Evolutionary conservation across 1,140 invertebrate genomes (phyloP).

Genomic region (Tetramorium simillimum): DNA sequence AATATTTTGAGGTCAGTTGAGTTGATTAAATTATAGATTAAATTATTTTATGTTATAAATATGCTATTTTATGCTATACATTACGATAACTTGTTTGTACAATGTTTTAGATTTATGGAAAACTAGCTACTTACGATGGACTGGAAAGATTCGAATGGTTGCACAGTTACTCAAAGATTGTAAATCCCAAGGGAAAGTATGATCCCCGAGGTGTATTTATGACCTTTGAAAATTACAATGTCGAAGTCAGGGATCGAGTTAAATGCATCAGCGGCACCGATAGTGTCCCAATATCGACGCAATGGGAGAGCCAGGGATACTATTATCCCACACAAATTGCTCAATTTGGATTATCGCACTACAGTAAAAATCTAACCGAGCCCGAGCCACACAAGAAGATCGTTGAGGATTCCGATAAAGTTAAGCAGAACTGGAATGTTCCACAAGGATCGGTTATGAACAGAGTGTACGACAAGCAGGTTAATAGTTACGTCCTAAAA

Average conservation of each 20-base stretch:
- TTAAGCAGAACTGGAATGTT: conserved; percentile 88
- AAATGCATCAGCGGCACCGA: conserved; percentile 97
- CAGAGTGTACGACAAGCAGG: conserved; percentile 87
- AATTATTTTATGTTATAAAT: too few relatives aligned
- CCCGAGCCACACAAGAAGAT: conserved; percentile 89
- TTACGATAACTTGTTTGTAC: conserved; percentile 19
- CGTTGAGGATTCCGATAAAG: conserved; percentile 91
- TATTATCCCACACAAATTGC: conserved; percentile 99
- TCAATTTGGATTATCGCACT: conserved; percentile 98
- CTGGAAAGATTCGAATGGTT: conserved; percentile 95
- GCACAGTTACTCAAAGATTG: conserved; percentile 97
- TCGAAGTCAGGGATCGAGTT: conserved; percentile 97
- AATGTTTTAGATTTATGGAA: conserved; percentile 89
- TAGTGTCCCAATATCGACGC: conserved; percentile 97
- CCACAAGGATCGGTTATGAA: conserved; percentile 88
- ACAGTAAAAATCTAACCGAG: conserved; percentile 96
- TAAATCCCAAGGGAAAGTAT: conserved; percentile 95
- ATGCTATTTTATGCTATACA: too few relatives aligned
- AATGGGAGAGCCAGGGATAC: conserved; percentile 97
- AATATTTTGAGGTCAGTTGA: conserved; percentile 95
- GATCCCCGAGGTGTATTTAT: conserved; percentile 95
- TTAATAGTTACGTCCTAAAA: conserved; percentile 88
- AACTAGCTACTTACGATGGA: conserved; percentile 89
- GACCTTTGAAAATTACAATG: conserved; percentile 99
- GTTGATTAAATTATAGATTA: neutral